These are phyloP conservation scores for Pachymerium ferrugineum DNA, from an alignment of 2,888 invertebrate genomes.

Conservation along the genomic window DNA sequence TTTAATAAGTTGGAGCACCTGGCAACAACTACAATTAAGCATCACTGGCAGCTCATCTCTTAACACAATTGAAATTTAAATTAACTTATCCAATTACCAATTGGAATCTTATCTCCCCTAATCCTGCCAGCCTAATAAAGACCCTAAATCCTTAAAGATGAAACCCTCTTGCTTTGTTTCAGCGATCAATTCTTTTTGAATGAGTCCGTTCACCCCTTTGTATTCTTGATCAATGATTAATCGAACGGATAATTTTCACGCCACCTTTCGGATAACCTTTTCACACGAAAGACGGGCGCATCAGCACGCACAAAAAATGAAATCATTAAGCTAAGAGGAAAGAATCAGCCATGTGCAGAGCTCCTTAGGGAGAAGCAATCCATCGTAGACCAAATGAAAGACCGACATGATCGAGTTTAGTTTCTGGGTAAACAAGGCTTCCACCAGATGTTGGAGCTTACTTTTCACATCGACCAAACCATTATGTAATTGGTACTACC, in stretches of 20 bases:
- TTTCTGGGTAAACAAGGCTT: not conserved
- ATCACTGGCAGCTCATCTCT: too few species aligned
- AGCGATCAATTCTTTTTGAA: not conserved
- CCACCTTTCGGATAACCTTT: not conserved
- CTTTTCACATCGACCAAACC: not conserved
- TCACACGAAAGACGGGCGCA: too few species aligned
- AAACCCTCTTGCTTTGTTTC: too few species aligned
- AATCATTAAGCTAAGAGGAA: conserved; percentile 16
- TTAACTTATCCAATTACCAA: too few species aligned
- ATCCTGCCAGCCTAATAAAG: too few species aligned
- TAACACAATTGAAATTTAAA: too few species aligned
- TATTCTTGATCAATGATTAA: not conserved
- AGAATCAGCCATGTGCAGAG: not conserved
- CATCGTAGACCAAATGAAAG: conserved; percentile 5
- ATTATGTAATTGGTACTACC: not conserved
- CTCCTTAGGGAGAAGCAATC: conserved; percentile 4
- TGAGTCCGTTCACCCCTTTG: not conserved
- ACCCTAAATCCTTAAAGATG: too few species aligned
- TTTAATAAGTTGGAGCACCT: too few species aligned
- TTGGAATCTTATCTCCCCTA: too few species aligned
- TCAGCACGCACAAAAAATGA: not conserved
- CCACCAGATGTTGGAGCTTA: not conserved
- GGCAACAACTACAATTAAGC: too few species aligned
- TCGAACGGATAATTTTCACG: conserved; percentile 1
- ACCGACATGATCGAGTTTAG: not conserved